phyloP scores from a whole-genome alignment of 2,113 vertebrate genomes.

The Agelaius phoeniceus region DNA sequence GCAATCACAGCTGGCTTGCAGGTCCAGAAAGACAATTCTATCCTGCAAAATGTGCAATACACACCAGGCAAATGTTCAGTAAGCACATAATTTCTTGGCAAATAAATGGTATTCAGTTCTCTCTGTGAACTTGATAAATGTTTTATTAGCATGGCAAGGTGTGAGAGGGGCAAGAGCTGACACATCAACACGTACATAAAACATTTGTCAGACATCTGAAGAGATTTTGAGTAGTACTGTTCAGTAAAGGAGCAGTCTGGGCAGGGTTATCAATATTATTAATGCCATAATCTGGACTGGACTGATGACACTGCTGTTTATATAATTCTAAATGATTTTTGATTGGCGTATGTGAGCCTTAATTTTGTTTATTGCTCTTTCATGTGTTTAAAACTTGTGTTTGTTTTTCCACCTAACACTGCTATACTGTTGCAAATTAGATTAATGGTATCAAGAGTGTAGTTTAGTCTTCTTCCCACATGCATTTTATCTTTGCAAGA shows the following conservation, averaged over 20 bases:
- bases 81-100: background rate
- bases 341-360: background rate
- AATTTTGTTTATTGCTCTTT: background rate
- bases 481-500: background rate
- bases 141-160: background rate
- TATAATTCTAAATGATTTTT: background rate
- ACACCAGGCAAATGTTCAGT: background rate
- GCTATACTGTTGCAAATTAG: background rate
- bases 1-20: background rate
- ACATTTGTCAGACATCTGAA: background rate
- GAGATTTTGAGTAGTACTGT: background rate
- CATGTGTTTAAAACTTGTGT: background rate
- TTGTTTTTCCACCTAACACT: background rate
- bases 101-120: background rate
- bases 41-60: background rate
- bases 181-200: background rate
- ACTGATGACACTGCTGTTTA: fast-evolving
- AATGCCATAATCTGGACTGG: background rate
- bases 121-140: background rate
- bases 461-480: background rate
- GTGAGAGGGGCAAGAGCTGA: background rate
- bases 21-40: background rate
- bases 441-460: background rate
- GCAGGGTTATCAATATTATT: background rate
- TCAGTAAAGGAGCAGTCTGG: background rate